Percentiles rank a stretch among this genome's conserved stretches.
Evolutionary conservation across 2,888 invertebrate genomes (phyloP).

Genomic region (Nomada ruficornis): DNA sequence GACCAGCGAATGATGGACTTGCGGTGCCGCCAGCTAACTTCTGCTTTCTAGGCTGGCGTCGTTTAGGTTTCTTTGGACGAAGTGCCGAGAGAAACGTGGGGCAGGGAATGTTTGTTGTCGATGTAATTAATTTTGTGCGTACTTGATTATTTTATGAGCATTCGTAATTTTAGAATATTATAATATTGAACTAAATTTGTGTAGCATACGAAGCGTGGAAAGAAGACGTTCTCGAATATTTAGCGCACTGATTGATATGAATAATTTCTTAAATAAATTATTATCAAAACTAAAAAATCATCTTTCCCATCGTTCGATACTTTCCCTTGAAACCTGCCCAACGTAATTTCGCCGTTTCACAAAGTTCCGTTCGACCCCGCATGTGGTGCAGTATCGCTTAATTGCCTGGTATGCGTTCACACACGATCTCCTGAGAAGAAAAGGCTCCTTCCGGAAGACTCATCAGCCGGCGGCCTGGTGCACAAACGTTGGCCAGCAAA

Average conservation of each 20-base stretch:
- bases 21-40: conserved; percentile 22
- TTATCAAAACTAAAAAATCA: no score
- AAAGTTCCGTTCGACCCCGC: neutral
- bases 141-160: neutral
- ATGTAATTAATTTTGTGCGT: neutral
- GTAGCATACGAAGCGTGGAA: no score
- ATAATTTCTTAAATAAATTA: no score
- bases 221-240: no score
- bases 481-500: conserved; percentile 36
- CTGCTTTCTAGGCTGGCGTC: neutral
- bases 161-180: neutral
- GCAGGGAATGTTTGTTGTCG: neutral
- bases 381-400: neutral
- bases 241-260: no score
- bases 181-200: no score
- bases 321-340: no score
- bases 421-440: neutral
- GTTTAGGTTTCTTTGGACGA: neutral
- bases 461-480: conserved; percentile 25
- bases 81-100: neutral
- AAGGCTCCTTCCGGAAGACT: conserved; percentile 1
- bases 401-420: neutral
- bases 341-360: no score
- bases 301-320: no score
- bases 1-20: conserved; percentile 40